Base-by-base conservation (phyloP, 1,140 invertebrate species). In the Drosophila subobscura region DNA sequence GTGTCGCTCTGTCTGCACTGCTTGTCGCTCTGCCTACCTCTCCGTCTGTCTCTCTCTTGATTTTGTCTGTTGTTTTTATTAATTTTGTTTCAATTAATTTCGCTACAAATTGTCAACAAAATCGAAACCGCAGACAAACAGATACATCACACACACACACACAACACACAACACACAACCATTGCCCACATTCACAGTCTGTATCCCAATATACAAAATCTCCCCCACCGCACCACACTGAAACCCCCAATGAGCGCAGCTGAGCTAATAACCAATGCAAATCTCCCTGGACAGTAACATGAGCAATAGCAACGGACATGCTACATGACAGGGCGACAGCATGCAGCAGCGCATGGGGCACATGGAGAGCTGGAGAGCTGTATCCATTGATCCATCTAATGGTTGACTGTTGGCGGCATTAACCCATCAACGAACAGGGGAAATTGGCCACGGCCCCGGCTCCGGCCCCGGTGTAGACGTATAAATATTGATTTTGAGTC, bases 71-170 rank as follows among this genome's bases (percentile, higher is more conserved):
- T 81, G 71, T 68, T 77, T 86, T 85, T 85, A 86, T 86, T 85
- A 86, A 85, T 86, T 85, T 81, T 63, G 54, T 59, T 74, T 86
- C 70, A 85, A 85, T 85, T 81, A 85, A 85, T 85, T 85, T 86
- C 68, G 64, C 65, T 86, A 77, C 81, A 86, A 85, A 81, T 86
- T 85, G 81, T 86, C 81, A 85, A 81, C 81, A 83, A 83, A 78
- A 71, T 68, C 79, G 70, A 53, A 81, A 68, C 67, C 79, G 47
- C 77, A 80, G 60, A 73, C 65, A 68, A 57, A 33, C 58, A 37
- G 59, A 20, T 20, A 20, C 16, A 20, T 20, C 16, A 20, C 16
- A 61, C 37, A 60, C 29, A 41, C 40, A 47, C 20, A 56, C 8
- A 14, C 23, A 23, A 40, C 29, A 53, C 8, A 33, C 23, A 14